A percentile compares a stretch with the other conserved stretches of the same genome.
Conservation (phyloP, 2,797 vertebrate genomes). For the Helarctos malayanus region DNA sequence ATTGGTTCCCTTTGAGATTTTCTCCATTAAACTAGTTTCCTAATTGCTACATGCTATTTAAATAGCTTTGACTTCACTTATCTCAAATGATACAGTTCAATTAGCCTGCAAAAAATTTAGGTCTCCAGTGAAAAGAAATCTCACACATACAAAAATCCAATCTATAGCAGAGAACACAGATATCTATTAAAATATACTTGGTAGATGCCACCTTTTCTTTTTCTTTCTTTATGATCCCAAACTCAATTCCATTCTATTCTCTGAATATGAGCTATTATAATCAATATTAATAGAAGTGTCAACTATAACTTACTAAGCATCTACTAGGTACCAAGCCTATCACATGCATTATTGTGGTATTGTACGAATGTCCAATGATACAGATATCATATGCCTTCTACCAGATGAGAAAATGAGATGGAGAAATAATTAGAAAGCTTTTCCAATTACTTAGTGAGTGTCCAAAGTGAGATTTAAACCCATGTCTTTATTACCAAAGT, state of each 20-base stretch:
- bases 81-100: conserved; percentile 76
- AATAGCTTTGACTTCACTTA: conserved; percentile 63
- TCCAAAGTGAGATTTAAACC: conserved; percentile 44
- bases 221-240: not conserved
- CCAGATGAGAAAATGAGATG: not conserved
- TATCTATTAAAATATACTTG: conserved; percentile 63
- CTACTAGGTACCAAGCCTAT: not conserved
- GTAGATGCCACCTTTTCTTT: not conserved
- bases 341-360: not conserved
- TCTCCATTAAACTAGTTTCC: conserved; percentile 74
- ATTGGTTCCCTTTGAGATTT: conserved; percentile 72
- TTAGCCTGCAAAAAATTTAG: conserved; percentile 71
- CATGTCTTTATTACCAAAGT: conserved; percentile 23
- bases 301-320: conserved; percentile 37
- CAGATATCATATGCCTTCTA: not conserved
- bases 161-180: conserved; percentile 44
- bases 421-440: not conserved
- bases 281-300: not conserved
- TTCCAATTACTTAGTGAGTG: not conserved
- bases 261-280: conserved; percentile 16
- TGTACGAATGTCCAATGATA: not conserved
- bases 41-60: conserved; percentile 78
- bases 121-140: conserved; percentile 68
- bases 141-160: conserved; percentile 62
- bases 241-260: not conserved